phyloP scores from a whole-genome alignment of 1,140 invertebrate genomes.

The Lethocerus indicus region DNA sequence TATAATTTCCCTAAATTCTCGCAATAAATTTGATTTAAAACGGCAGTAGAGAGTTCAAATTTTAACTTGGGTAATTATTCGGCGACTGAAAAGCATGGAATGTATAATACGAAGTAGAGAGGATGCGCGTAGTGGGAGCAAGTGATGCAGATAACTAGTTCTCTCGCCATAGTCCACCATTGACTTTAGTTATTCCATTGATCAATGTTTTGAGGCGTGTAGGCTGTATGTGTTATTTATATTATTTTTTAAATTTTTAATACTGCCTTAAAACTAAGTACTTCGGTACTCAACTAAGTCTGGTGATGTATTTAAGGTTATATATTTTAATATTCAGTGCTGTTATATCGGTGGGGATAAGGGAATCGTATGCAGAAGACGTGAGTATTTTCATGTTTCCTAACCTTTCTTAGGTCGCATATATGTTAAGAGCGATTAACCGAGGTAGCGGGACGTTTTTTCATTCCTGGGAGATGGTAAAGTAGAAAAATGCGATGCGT shows the following conservation, averaged over 20 bases:
- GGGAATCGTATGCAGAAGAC: constrained; percentile 13
- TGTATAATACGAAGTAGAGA: no score
- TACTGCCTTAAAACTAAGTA: constrained; percentile 12
- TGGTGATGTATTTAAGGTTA: constrained; percentile 16
- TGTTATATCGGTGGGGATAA: constrained; percentile 13
- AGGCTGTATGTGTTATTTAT: constrained; percentile 15
- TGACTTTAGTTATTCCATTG: constrained; percentile 14
- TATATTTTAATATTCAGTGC: constrained; percentile 16
- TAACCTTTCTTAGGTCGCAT: no score
- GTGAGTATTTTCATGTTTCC: constrained; percentile 9
- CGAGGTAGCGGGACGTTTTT: no score
- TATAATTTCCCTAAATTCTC: no score
- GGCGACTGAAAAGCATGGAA: no score
- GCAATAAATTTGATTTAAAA: no score
- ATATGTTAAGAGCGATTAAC: no score
- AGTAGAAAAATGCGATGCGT: no score
- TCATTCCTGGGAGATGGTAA: no score
- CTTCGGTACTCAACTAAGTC: constrained; percentile 12
- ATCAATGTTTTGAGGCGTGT: constrained; percentile 16
- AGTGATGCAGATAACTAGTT: constrained; percentile 11
- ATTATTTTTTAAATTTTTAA: constrained; percentile 15
- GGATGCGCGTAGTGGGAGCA: background rate
- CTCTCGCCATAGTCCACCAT: constrained; percentile 11
- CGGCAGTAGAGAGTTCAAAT: no score
- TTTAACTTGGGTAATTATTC: no score